These are phyloP conservation scores for Thunnus albacares DNA, from an alignment of 2,797 vertebrate species.

Conservation along the genomic window DNA sequence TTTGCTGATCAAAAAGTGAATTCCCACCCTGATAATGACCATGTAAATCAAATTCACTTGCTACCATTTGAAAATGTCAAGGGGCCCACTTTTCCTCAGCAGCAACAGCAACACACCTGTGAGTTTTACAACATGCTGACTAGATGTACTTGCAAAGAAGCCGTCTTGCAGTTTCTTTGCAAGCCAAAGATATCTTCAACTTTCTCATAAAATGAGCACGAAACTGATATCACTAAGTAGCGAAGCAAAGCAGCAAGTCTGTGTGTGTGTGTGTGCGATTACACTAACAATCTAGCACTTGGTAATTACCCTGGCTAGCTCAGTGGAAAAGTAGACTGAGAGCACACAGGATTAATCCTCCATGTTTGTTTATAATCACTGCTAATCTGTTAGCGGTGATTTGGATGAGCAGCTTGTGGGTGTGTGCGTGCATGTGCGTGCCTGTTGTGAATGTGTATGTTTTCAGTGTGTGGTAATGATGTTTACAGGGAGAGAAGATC, in stretches of 20 bases:
- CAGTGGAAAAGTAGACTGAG: conserved; percentile 80
- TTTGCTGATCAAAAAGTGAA: neutral
- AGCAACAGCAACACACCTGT: conserved; percentile 3
- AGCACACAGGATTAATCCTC: conserved; percentile 85
- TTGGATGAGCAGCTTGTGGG: conserved; percentile 76
- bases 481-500: conserved; percentile 77
- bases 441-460: conserved; percentile 59
- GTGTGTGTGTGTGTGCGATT: conserved; percentile 48
- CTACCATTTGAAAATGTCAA: neutral
- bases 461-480: conserved; percentile 74
- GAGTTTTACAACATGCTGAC: neutral
- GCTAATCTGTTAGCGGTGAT: conserved; percentile 83
- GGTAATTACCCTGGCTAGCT: conserved; percentile 82
- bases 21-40: neutral
- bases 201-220: conserved; percentile 53
- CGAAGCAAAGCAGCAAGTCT: conserved; percentile 37
- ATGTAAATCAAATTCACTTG: neutral
- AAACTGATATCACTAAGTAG: conserved; percentile 49
- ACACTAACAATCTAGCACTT: conserved; percentile 78
- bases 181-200: conserved; percentile 35
- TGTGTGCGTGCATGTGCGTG: conserved; percentile 31
- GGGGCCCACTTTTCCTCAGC: neutral
- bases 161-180: conserved; percentile 26
- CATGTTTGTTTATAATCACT: conserved; percentile 87
- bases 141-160: neutral